Percentiles rank a stretch among this genome's conserved stretches.
Evolutionary conservation across 2,113 vertebrate genomes (phyloP).

Genomic region (Tenrec ecaudatus): DNA sequence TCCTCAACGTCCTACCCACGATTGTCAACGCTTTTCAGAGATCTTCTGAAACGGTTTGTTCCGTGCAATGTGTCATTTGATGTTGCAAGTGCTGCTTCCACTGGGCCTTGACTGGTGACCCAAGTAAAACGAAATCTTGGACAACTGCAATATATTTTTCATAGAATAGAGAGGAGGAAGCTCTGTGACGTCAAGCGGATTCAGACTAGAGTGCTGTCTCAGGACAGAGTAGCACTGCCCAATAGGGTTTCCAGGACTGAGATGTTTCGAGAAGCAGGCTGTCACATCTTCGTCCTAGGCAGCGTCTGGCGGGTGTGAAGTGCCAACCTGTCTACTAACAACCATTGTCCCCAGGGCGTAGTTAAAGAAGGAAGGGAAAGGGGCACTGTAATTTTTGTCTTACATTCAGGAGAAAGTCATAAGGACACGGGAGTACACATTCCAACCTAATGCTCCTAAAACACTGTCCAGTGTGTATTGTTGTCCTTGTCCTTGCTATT

Average conservation of each 20-base stretch:
- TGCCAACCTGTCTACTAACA: not conserved
- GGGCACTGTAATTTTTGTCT: not conserved
- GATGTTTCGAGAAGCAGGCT: too few relatives aligned
- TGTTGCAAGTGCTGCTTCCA: not conserved
- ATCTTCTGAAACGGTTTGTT: not conserved
- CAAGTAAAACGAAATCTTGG: not conserved
- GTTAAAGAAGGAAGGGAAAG: not conserved
- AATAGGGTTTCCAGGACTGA: too few relatives aligned
- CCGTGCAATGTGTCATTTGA: not conserved
- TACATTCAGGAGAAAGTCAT: not conserved
- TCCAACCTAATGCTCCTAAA: not conserved
- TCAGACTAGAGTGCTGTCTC: too few relatives aligned
- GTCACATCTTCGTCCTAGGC: too few relatives aligned
- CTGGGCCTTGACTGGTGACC: not conserved
- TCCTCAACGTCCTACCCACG: not conserved
- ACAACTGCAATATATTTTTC: not conserved
- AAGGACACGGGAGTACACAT: not conserved
- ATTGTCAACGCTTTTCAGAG: not conserved
- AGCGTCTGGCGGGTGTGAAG: too few relatives aligned
- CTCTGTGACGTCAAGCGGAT: not conserved
- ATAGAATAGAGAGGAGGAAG: too few relatives aligned
- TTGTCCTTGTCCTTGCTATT: not conserved
- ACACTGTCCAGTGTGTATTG: not conserved
- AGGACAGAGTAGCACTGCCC: too few relatives aligned
- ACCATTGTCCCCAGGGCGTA: not conserved